Percentiles rank a stretch among this genome's conserved stretches.
Evolutionary conservation across 92 coral and sea anemone species (phyloP).

Genomic region (Porites cylindrica): DNA sequence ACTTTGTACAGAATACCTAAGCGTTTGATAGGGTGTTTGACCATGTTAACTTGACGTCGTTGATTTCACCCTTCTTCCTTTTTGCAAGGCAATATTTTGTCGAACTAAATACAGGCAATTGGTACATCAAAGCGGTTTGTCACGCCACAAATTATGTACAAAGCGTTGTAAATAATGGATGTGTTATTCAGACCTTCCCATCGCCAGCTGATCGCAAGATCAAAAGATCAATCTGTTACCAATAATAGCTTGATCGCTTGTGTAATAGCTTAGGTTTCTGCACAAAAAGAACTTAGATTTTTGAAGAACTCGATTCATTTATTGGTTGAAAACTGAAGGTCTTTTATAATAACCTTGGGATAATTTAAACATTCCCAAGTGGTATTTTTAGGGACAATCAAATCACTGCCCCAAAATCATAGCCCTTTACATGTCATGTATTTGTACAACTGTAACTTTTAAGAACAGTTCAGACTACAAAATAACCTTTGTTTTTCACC

Average conservation of each 20-base stretch:
- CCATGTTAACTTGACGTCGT: neutral
- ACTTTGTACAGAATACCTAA: neutral
- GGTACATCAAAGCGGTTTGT: neutral
- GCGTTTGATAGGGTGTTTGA: neutral
- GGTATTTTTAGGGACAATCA: too few species aligned
- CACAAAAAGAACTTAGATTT: too few species aligned
- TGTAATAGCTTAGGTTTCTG: too few species aligned
- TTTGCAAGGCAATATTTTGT: neutral
- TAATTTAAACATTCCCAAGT: too few species aligned
- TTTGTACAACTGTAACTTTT: too few species aligned
- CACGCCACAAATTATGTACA: neutral
- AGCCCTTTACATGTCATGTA: too few species aligned
- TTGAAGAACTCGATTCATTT: too few species aligned
- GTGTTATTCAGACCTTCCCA: neutral
- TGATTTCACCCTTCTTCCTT: conserved; percentile 11
- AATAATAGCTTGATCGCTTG: neutral
- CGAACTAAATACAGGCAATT: neutral
- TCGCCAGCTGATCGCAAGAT: neutral
- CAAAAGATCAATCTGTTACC: neutral
- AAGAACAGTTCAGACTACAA: too few species aligned
- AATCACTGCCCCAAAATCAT: too few species aligned
- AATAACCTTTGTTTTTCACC: neutral
- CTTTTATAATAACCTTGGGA: too few species aligned
- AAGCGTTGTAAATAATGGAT: neutral
- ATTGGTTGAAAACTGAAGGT: too few species aligned